Evolutionary conservation across 2,797 vertebrate species (phyloP).

Genomic region (Pseudochaenichthys georgianus): DNA sequence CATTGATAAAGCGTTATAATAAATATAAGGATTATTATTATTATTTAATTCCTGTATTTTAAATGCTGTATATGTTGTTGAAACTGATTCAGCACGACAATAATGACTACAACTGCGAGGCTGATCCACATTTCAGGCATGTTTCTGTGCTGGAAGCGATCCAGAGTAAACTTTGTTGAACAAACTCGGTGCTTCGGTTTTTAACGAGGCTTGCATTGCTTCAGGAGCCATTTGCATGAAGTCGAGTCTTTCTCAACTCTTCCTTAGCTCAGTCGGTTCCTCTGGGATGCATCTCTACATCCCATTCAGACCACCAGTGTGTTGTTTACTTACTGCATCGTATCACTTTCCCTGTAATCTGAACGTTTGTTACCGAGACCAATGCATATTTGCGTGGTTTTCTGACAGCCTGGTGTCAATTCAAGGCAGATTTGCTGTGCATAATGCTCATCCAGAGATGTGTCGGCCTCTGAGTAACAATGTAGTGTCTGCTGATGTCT

Average conservation of each 20-base stretch:
- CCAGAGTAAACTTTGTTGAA: background rate
- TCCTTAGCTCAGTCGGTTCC: background rate
- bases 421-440: background rate
- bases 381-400: no score
- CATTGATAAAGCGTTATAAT: no score
- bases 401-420: no score
- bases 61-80: background rate
- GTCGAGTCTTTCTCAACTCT: background rate
- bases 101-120: background rate
- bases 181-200: background rate
- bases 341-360: background rate
- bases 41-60: background rate
- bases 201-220: background rate
- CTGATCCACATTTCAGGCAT: background rate
- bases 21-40: no score
- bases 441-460: conserved; percentile 7
- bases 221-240: background rate
- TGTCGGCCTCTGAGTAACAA: conserved; percentile 16
- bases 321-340: background rate
- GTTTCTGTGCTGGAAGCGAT: background rate
- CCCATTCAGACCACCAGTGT: background rate
- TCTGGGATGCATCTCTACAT: background rate
- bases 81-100: background rate
- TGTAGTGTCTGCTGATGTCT: conserved; percentile 21
- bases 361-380: background rate